Evolutionary conservation across 2,888 invertebrate genomes (phyloP), one percentile per base, ranked within the genome.

Genomic region (Temnothorax ravouxi): DNA sequence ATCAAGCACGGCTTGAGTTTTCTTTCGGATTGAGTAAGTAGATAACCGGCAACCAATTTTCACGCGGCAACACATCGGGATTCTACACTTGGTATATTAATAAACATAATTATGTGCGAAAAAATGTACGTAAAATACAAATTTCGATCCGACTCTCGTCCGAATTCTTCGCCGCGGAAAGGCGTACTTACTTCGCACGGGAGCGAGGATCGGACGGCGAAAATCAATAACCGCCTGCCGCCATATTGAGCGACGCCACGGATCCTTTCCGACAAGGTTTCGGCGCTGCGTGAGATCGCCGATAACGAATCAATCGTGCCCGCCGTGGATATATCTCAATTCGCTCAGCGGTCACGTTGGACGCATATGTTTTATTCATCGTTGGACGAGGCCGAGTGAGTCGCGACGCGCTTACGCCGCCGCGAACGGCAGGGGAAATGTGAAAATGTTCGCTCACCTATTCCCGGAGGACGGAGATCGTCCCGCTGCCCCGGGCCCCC

Each of bases 301-400:
- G 29, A 67, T 50, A 47, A 11, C 44, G 50, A 29, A n/a, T 56
- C 38, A 15, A 38, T 15, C 34, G 8, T 21, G 11, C 15, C 25
- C 15, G n/a, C 25, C 44, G 21, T 21, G 2, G 5, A 54, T 4
- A 21, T 54, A 38, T 71, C 54, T 71, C 15, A 54, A 71, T 71
- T 38, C 71, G 18, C 15, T 54, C 71, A 5, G 15, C 21, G 21
- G 34, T 44, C 66, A 66, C 66, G 66, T 66, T 25, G 15, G 3
- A 44, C 8, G 1, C 1, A 52, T 72, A 52, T 72, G 54, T 54
- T 72, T 54, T 54, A 71, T 54, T 71, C 38, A 25, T 18, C 6
- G 15, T n/a, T 41, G 18, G 38, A 21, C n/a, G 38, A 71, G 69
- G 25, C 21, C 29, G 29, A 29, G 29, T 29, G 29, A 29, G 29